Evolutionary conservation across 2,888 invertebrate species (phyloP).

Genomic region (Deilephila elpenor): DNA sequence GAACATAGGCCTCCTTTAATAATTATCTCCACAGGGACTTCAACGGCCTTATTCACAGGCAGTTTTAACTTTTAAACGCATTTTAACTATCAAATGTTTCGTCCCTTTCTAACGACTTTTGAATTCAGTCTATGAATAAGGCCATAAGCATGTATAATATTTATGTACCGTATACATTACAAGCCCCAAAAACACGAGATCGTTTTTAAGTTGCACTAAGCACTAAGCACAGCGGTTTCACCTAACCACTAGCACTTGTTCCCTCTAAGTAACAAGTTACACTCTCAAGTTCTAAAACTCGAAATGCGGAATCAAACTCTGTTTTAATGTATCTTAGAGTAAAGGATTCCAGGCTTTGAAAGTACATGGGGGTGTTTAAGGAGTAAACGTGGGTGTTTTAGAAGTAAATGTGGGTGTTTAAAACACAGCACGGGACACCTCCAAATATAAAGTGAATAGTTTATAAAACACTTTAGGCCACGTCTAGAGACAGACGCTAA

Average conservation of each 20-base stretch:
- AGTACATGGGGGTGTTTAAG: neutral
- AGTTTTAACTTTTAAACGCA: too few species aligned
- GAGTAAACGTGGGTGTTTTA: neutral
- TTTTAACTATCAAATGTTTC: too few species aligned
- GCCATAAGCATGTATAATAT: neutral
- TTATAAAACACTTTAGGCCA: slow-evolving; percentile 53
- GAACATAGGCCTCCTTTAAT: too few species aligned
- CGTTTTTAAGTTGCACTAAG: neutral
- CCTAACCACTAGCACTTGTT: slow-evolving; percentile 10
- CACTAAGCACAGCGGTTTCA: neutral
- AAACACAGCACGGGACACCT: slow-evolving; percentile 10
- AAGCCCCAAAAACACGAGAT: neutral
- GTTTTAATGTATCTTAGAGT: neutral
- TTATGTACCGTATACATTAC: neutral
- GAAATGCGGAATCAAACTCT: neutral
- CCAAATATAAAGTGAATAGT: slow-evolving; percentile 48
- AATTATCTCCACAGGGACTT: too few species aligned
- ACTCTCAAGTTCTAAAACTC: neutral
- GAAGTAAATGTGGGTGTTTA: neutral
- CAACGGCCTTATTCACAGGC: too few species aligned
- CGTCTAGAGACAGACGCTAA: slow-evolving; percentile 55
- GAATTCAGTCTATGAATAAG: too few species aligned
- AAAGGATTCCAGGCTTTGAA: neutral
- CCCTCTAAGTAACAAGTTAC: slow-evolving; percentile 7
- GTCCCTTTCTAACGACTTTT: too few species aligned